Evolutionary conservation across 2,797 vertebrate genomes (phyloP), one percentile per base, ranked within the genome.

Genomic region (Manis crassicaudata): DNA sequence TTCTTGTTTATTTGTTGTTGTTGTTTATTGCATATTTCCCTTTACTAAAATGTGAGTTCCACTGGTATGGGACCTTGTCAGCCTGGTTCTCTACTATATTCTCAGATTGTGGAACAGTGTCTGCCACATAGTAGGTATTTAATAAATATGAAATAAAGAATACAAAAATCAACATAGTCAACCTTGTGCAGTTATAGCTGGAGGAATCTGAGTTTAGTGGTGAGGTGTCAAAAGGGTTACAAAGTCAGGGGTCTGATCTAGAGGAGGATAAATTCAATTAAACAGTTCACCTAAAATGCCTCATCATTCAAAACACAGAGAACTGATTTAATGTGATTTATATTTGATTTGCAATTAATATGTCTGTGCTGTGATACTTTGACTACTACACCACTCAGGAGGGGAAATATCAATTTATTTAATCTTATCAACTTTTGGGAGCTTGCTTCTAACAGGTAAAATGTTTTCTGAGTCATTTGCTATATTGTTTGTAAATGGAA

Each of bases 61-160:
- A 18, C 0, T 20, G 11, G 16, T 35, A n/a, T 27, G 27, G 37
- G 25, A 50, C 12, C 27, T 40, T 62, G 9, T n/a, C 40, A 62
- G 18, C 67, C 32, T 90, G 35, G 27, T 58, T 77, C 40, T 76
- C 81, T 58, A 67, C 27, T 75, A 3, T 37, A 23, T 63, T 21
- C 8, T 5, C 18, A 54, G 50, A 13, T 63, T 46, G 54, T 46
- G 2, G 14, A 68, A 72, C 2, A 70, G 40, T 77, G 23, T 20
- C 35, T 60, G 62, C 9, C 50, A 62, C 8, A 6, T 4, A 35
- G 63, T 8, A 35, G 52, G 37, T 54, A 46, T 72, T 88, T 50
- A 85, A 94, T 50, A 94, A 50, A 82, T 88, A 40, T 58, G 43
- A 62, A 88, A 35, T 73, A 94, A 94, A 37, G 83, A 60, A 52